phyloP scores from a whole-genome alignment of 2,797 vertebrate genomes.

The Pseudocheirus occidentalis region DNA sequence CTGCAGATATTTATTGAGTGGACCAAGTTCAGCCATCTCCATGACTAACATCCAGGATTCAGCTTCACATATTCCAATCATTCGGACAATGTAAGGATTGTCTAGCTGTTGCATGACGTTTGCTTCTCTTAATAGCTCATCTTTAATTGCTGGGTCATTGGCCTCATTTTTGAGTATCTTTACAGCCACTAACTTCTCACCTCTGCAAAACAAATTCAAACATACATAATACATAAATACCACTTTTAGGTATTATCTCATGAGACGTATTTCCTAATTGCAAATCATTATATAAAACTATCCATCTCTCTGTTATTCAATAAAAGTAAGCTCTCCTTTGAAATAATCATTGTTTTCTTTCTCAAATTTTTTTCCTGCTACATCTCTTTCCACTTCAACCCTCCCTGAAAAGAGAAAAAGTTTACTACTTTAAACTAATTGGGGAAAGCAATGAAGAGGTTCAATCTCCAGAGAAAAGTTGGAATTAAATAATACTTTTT shows the following conservation, averaged over 20 bases:
- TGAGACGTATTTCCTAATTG: neutral
- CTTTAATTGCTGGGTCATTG: constrained; percentile 88
- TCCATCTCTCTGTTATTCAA: neutral
- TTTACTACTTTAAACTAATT: neutral
- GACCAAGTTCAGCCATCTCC: constrained; percentile 97
- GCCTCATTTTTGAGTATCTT: constrained; percentile 97
- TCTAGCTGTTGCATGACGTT: constrained; percentile 97
- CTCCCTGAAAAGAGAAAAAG: neutral
- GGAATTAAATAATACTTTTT: neutral
- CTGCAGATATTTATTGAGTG: constrained; percentile 94
- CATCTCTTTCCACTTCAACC: neutral
- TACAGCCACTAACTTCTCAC: constrained; percentile 92
- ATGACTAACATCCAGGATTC: constrained; percentile 98
- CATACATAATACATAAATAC: neutral
- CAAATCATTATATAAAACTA: neutral
- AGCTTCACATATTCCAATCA: constrained; percentile 97
- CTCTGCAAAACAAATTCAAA: constrained; percentile 82
- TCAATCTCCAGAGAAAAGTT: neutral
- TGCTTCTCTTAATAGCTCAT: constrained; percentile 94
- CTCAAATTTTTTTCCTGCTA: neutral
- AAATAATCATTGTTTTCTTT: neutral
- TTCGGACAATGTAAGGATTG: constrained; percentile 98
- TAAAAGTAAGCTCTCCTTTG: neutral
- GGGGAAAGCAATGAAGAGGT: neutral
- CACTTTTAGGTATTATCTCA: fast-evolving